These are phyloP conservation scores for Halocynthia roretzi DNA, from an alignment of 23 tunicate species.

Conservation along the genomic window DNA sequence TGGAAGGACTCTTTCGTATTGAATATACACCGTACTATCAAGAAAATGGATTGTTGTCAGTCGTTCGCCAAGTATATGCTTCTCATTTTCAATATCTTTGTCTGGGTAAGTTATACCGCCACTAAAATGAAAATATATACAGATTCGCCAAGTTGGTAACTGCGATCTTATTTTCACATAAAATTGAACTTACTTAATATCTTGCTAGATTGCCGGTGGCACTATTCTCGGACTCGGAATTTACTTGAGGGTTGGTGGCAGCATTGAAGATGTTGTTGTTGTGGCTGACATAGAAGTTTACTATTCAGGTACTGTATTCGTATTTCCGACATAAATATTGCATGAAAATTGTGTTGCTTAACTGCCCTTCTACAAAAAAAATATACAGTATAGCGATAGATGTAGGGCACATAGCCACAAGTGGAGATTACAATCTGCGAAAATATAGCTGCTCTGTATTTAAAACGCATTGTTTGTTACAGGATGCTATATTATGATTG, in stretches of 20 bases:
- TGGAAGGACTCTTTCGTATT: too few species aligned
- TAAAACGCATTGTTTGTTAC: not conserved
- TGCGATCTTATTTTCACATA: not conserved
- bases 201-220: constrained; percentile 37
- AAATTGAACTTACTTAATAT: not conserved
- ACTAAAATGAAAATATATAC: not conserved
- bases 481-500: constrained; percentile 39
- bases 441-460: too few species aligned
- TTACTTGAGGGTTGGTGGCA: constrained; percentile 28
- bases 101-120: constrained; percentile 30
- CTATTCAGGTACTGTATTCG: constrained; percentile 26
- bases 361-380: not conserved
- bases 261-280: constrained; percentile 23
- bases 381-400: not conserved
- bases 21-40: too few species aligned
- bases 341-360: not conserved
- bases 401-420: too few species aligned
- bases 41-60: constrained; percentile 22
- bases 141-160: not conserved
- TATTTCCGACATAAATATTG: not conserved
- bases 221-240: constrained; percentile 38
- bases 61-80: constrained; percentile 29
- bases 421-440: too few species aligned
- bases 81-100: constrained; percentile 28
- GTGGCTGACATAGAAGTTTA: constrained; percentile 29